Conservation (phyloP, 2,888 invertebrate species). For the Drepana falcataria region DNA sequence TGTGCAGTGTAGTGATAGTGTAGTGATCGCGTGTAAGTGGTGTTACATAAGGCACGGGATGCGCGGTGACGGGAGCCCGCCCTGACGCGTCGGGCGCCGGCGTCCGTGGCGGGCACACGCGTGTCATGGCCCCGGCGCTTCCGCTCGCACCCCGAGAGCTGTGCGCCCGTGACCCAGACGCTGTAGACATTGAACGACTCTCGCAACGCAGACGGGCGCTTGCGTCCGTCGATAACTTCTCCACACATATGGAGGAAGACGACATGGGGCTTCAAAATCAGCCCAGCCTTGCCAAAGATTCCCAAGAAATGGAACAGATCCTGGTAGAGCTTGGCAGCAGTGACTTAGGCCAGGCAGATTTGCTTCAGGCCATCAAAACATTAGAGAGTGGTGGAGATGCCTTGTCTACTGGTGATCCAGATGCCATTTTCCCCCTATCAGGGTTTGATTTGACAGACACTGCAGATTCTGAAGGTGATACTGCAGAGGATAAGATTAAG, state of each 20-base stretch:
- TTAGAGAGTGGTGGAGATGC: slow-evolving; percentile 78
- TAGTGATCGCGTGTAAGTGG: slow-evolving; percentile 41
- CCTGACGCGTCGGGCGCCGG: slow-evolving; percentile 63
- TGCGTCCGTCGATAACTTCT: slow-evolving; percentile 74
- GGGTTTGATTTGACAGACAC: slow-evolving; percentile 70
- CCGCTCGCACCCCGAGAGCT: slow-evolving; percentile 81
- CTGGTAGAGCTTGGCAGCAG: slow-evolving; percentile 78
- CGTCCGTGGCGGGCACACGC: slow-evolving; percentile 75
- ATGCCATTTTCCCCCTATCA: slow-evolving; percentile 67
- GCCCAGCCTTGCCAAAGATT: slow-evolving; percentile 77
- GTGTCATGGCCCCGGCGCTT: slow-evolving; percentile 97
- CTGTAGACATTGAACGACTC: slow-evolving; percentile 41
- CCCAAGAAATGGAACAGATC: slow-evolving; percentile 83
- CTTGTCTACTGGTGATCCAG: slow-evolving; percentile 65
- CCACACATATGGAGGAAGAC: slow-evolving; percentile 79
- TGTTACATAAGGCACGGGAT: slow-evolving; percentile 68
- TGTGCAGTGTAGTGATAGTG: slow-evolving; percentile 51
- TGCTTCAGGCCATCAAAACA: slow-evolving; percentile 87
- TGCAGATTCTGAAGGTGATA: slow-evolving; percentile 71
- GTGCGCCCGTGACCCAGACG: slow-evolving; percentile 45
- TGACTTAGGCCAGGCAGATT: slow-evolving; percentile 81
- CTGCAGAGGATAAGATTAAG: slow-evolving; percentile 75
- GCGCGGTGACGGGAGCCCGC: slow-evolving; percentile 52
- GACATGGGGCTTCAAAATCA: slow-evolving; percentile 78
- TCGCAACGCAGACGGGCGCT: slow-evolving; percentile 63